These are phyloP conservation scores for Paramisgurnus dabryanus DNA, from an alignment of 2,113 vertebrate species.

Conservation along the genomic window DNA sequence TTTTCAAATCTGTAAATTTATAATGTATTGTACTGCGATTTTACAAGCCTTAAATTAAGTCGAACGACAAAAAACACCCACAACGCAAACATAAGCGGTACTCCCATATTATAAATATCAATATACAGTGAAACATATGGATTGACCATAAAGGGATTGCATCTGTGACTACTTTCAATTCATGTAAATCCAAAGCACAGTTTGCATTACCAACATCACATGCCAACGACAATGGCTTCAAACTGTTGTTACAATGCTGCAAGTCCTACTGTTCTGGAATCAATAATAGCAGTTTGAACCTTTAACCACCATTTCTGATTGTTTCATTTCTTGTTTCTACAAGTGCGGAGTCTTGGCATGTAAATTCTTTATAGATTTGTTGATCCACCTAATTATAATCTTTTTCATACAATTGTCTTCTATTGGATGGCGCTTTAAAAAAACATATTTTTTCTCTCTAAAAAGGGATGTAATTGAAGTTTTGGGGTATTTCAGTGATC, in stretches of 20 bases:
- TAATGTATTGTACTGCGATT: slow-evolving; percentile 17
- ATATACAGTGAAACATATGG: slow-evolving; percentile 30
- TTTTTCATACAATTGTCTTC: background rate
- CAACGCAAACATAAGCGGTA: slow-evolving; percentile 37
- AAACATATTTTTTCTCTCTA: background rate
- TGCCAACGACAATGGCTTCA: background rate
- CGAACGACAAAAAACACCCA: slow-evolving; percentile 43
- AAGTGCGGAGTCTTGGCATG: slow-evolving; percentile 8
- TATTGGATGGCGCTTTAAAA: background rate
- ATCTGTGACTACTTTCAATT: slow-evolving; percentile 32
- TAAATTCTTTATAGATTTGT: slow-evolving; percentile 20
- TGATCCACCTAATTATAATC: background rate
- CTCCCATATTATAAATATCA: slow-evolving; percentile 57
- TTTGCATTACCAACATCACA: background rate
- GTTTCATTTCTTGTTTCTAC: background rate
- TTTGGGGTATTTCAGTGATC: background rate
- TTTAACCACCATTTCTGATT: slow-evolving; percentile 2
- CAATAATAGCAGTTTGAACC: slow-evolving; percentile 3
- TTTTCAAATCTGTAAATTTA: background rate
- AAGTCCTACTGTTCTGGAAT: background rate
- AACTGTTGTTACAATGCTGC: background rate
- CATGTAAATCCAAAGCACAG: slow-evolving; percentile 4
- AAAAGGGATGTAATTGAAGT: slow-evolving; percentile 10
- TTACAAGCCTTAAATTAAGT: slow-evolving; percentile 49
- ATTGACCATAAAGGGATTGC: slow-evolving; percentile 47